These are phyloP conservation scores for Drosophila nannoptera DNA, from an alignment of 1,140 invertebrate genomes.

Conservation along the genomic window DNA sequence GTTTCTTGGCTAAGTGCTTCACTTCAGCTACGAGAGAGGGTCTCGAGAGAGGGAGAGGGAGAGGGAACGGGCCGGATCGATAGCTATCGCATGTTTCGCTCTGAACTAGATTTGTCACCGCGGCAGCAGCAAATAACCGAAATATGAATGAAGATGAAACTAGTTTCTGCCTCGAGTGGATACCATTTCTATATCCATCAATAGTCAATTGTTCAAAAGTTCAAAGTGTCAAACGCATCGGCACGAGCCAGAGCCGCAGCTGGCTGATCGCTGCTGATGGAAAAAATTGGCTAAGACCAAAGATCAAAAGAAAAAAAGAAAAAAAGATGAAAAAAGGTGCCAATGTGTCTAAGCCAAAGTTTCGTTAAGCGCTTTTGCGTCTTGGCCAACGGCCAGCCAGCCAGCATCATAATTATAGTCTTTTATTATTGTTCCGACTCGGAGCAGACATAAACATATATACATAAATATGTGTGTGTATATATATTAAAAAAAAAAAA, in stretches of 20 bases:
- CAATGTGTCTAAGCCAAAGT: slow-evolving; percentile 56
- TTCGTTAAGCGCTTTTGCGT: slow-evolving; percentile 39
- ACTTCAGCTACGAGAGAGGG: too few relatives aligned
- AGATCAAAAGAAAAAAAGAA: background rate
- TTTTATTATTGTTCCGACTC: slow-evolving; percentile 49
- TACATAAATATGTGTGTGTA: slow-evolving; percentile 19
- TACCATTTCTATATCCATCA: background rate
- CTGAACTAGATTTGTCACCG: slow-evolving; percentile 57
- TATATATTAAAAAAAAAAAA: slow-evolving; percentile 24
- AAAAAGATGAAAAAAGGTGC: slow-evolving; percentile 51
- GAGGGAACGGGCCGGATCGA: slow-evolving; percentile 34
- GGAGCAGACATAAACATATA: background rate
- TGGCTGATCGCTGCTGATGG: background rate
- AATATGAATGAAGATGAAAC: slow-evolving; percentile 44
- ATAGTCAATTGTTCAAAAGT: slow-evolving; percentile 32
- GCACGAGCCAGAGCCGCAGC: slow-evolving; percentile 51
- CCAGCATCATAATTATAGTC: slow-evolving; percentile 42
- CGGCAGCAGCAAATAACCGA: background rate
- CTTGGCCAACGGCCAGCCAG: slow-evolving; percentile 40
- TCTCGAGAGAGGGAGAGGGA: background rate
- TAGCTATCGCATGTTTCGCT: slow-evolving; percentile 44
- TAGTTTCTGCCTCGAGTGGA: background rate
- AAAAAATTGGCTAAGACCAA: too few relatives aligned
- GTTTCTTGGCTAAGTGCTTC: slow-evolving; percentile 35
- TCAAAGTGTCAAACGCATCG: slow-evolving; percentile 37